These are phyloP conservation scores for Manis javanica DNA, from an alignment of 2,797 vertebrate genomes.

Conservation along the genomic window DNA sequence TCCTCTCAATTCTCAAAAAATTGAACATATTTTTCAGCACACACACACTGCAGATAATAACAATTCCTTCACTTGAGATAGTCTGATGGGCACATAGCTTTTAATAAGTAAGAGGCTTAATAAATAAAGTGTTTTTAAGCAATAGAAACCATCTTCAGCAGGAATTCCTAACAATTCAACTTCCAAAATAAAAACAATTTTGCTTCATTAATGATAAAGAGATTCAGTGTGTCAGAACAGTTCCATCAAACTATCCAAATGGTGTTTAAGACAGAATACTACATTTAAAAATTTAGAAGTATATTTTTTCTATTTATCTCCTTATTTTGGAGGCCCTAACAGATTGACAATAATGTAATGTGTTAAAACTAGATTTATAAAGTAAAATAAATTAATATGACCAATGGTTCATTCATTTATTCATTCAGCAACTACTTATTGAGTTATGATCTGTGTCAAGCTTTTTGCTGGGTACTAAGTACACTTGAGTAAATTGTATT, in stretches of 20 bases:
- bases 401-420: neutral
- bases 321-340: neutral
- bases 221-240: slow-evolving; percentile 1
- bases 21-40: neutral
- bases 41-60: neutral
- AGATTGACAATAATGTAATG: neutral
- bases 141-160: slow-evolving; percentile 13
- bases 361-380: neutral
- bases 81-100: neutral
- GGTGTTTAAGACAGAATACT: neutral
- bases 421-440: neutral
- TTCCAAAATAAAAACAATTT: slow-evolving; percentile 52
- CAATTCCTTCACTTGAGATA: neutral
- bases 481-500: neutral
- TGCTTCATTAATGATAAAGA: slow-evolving; percentile 54
- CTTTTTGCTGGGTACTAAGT: neutral
- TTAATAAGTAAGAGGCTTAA: slow-evolving; percentile 3
- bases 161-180: slow-evolving; percentile 4
- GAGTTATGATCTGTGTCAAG: neutral
- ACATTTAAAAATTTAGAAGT: slow-evolving; percentile 39
- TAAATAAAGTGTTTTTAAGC: neutral
- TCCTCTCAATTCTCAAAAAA: neutral
- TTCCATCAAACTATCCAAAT: slow-evolving; percentile 14
- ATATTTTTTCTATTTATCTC: slow-evolving; percentile 15
- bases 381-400: slow-evolving; percentile 39